phyloP scores from a whole-genome alignment of 2,113 vertebrate genomes.

The Gasterosteus nipponicus region DNA sequence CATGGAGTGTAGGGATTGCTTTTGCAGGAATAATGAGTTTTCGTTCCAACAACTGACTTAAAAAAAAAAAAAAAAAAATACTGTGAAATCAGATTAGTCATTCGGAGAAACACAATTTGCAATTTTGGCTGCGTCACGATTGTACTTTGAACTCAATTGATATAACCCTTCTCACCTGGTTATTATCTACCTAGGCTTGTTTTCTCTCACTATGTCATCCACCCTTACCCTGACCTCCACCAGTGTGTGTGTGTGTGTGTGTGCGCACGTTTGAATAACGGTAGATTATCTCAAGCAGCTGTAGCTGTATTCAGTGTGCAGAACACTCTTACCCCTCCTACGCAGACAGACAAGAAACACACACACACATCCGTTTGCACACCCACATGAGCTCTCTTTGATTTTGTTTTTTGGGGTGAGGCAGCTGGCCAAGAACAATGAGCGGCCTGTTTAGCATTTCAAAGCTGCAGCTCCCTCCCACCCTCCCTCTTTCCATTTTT shows the following conservation, averaged over 20 bases:
- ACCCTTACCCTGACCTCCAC: conserved; percentile 8
- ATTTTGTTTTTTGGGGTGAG: conserved; percentile 71
- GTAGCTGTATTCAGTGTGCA: conserved; percentile 60
- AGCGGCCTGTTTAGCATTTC: conserved; percentile 81
- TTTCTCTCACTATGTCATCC: neutral
- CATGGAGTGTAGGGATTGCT: neutral
- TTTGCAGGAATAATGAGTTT: neutral
- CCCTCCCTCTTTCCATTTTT: conserved; percentile 1
- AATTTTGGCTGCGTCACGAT: neutral
- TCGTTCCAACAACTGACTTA: neutral
- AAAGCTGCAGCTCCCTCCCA: conserved; percentile 65
- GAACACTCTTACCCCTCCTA: conserved; percentile 52
- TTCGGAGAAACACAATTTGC: neutral
- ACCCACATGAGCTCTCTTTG: conserved; percentile 51
- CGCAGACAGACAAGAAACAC: neutral
- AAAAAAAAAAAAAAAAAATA: neutral
- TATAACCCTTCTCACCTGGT: neutral
- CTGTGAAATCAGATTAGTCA: neutral
- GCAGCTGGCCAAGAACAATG: conserved; percentile 82
- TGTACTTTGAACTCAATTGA: conserved; percentile 19
- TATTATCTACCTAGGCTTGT: conserved; percentile 10
- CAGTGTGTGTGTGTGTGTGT: neutral
- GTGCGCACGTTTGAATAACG: conserved; percentile 34
- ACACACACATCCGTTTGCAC: conserved; percentile 38
- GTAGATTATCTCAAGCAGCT: conserved; percentile 72